Evolutionary conservation across 2,113 vertebrate genomes (phyloP).

Genomic region (Menidia beryllina): DNA sequence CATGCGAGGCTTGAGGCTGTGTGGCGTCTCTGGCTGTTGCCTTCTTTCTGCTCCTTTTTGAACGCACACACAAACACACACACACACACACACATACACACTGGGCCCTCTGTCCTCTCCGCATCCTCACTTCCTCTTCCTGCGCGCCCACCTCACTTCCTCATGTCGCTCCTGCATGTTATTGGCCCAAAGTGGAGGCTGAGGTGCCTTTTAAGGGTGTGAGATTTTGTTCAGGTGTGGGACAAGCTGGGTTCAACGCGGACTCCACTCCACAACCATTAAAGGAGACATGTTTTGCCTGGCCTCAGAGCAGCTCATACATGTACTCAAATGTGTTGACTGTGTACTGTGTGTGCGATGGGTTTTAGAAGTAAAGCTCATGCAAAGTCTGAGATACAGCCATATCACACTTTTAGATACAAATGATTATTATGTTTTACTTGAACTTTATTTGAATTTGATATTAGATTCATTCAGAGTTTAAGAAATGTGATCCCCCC

Average conservation of each 20-base stretch:
- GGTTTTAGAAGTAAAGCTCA: not conserved
- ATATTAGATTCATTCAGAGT: not conserved
- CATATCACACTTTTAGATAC: not conserved
- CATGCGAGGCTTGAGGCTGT: constrained; percentile 20
- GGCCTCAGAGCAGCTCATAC: not conserved
- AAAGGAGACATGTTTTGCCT: constrained; percentile 3
- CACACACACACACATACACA: constrained; percentile 19
- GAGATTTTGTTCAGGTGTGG: constrained; percentile 30
- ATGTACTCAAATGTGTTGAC: not conserved
- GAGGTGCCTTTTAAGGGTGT: constrained; percentile 71
- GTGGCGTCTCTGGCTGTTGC: constrained; percentile 20
- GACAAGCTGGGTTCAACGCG: not conserved
- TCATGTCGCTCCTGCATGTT: constrained; percentile 23
- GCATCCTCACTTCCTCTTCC: constrained; percentile 55
- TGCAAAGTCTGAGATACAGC: not conserved
- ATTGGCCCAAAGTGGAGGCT: constrained; percentile 43
- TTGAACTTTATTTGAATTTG: not conserved
- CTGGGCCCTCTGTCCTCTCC: constrained; percentile 39
- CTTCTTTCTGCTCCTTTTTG: constrained; percentile 29
- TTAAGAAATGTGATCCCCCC: too few species aligned
- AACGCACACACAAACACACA: too few species aligned
- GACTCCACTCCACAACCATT: not conserved
- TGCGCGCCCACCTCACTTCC: constrained; percentile 68
- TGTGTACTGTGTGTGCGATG: not conserved
- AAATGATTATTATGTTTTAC: not conserved